phyloP scores from a whole-genome alignment of 92 coral and sea anemone species.

The Bergia sp. region DNA sequence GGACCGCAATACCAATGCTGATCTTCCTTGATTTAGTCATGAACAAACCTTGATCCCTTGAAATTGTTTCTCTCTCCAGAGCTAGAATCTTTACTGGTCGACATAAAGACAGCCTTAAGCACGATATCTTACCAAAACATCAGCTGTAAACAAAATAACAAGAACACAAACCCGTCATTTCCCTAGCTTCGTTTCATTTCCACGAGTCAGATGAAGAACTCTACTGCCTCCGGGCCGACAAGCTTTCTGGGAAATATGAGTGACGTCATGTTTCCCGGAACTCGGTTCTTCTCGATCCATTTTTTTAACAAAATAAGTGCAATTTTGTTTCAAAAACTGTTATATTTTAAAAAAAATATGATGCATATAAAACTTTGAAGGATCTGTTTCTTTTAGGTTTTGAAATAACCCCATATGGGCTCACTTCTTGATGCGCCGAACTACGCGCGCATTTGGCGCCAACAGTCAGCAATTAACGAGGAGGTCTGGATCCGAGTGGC shows the following conservation, averaged over 20 bases:
- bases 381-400: neutral
- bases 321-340: neutral
- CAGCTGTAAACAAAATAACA: conserved; percentile 17
- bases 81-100: conserved; percentile 47
- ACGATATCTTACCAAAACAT: neutral
- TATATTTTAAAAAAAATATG: neutral
- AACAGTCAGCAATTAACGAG: neutral
- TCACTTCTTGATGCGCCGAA: neutral
- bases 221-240: neutral
- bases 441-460: conserved; percentile 7
- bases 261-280: conserved; percentile 35
- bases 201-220: neutral
- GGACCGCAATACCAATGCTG: neutral
- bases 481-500: conserved; percentile 20
- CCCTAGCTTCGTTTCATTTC: conserved; percentile 14
- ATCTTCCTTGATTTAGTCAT: conserved; percentile 21
- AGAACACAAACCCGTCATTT: conserved; percentile 14
- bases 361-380: neutral
- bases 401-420: too few species aligned
- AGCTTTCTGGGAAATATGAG: conserved; percentile 18
- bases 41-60: conserved; percentile 13
- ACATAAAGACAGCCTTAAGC: conserved; percentile 51
- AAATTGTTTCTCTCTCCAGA: neutral
- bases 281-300: too few species aligned
- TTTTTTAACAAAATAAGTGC: neutral